Evolutionary conservation across 92 coral and sea anemone genomes (phyloP).

Genomic region (Pocillopora grandis): DNA sequence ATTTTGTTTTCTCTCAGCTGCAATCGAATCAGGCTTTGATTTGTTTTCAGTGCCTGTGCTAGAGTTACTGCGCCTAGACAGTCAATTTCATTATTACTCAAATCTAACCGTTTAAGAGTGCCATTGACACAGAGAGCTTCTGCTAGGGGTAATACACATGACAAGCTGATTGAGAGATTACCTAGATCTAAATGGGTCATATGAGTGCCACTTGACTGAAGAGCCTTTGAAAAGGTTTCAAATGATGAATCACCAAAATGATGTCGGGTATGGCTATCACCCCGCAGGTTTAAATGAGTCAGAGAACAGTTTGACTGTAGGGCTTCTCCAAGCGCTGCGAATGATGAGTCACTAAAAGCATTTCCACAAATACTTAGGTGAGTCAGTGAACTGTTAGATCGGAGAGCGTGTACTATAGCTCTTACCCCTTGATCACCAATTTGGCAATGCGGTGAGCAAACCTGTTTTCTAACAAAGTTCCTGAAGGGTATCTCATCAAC

Average conservation of each 20-base stretch:
- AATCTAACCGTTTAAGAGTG: not conserved
- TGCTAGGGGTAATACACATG: not conserved
- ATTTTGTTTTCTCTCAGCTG: not conserved
- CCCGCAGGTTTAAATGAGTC: not conserved
- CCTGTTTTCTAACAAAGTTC: no score
- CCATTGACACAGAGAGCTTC: not conserved
- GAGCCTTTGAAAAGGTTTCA: conserved; percentile 5
- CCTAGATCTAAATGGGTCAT: not conserved
- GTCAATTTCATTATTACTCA: not conserved
- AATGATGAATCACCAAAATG: not conserved
- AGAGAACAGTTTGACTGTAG: not conserved
- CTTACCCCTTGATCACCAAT: no score
- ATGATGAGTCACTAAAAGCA: not conserved
- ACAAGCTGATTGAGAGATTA: not conserved
- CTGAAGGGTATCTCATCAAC: no score
- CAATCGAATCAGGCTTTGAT: not conserved
- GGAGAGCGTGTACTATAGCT: no score
- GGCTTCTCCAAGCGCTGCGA: conserved; percentile 14
- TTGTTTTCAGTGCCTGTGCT: not conserved
- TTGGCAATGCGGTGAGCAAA: no score
- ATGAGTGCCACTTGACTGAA: not conserved
- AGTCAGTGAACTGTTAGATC: not conserved
- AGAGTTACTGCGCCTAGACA: not conserved
- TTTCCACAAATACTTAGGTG: not conserved
- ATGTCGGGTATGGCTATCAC: not conserved